These are phyloP conservation scores for Brenthis daphne DNA, from an alignment of 2,888 invertebrate species.

Conservation along the genomic window DNA sequence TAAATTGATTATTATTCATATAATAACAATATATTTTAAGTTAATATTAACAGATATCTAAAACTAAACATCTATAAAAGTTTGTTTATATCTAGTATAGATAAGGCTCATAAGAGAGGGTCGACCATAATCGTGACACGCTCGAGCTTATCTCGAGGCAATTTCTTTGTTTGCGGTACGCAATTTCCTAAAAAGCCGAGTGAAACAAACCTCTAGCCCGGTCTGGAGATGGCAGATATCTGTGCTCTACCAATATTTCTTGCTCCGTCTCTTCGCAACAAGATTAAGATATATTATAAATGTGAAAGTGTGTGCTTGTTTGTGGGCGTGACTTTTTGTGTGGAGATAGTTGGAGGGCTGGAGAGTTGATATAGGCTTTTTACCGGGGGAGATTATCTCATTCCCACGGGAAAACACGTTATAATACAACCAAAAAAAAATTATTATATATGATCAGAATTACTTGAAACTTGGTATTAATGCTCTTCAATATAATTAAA, in stretches of 20 bases:
- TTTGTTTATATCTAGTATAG: constrained; percentile 4
- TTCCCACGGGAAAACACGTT: no score
- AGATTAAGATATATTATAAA: constrained; percentile 12
- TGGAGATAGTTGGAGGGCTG: no score
- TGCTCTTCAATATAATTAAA: no score
- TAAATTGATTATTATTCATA: no score
- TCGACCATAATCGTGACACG: constrained; percentile 58
- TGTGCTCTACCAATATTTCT: constrained; percentile 22
- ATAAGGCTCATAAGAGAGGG: constrained; percentile 25
- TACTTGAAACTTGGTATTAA: no score
- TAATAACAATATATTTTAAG: not conserved
- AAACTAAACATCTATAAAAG: constrained; percentile 3
- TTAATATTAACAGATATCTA: not conserved
- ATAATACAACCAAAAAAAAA: no score
- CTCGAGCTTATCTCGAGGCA: constrained; percentile 67
- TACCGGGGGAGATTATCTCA: no score
- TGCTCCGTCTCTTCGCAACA: constrained; percentile 14
- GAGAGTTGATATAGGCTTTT: no score
- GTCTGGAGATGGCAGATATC: constrained; percentile 69
- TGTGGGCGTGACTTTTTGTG: no score
- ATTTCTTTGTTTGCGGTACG: constrained; percentile 76
- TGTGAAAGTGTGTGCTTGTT: no score
- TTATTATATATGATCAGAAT: no score
- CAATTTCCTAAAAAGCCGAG: constrained; percentile 70
- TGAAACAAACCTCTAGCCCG: constrained; percentile 63